Percentiles rank a stretch among this genome's conserved stretches.
These are phyloP conservation scores for Tenthredo livida DNA, from an alignment of 2,888 invertebrate genomes.

Conservation along the genomic window DNA sequence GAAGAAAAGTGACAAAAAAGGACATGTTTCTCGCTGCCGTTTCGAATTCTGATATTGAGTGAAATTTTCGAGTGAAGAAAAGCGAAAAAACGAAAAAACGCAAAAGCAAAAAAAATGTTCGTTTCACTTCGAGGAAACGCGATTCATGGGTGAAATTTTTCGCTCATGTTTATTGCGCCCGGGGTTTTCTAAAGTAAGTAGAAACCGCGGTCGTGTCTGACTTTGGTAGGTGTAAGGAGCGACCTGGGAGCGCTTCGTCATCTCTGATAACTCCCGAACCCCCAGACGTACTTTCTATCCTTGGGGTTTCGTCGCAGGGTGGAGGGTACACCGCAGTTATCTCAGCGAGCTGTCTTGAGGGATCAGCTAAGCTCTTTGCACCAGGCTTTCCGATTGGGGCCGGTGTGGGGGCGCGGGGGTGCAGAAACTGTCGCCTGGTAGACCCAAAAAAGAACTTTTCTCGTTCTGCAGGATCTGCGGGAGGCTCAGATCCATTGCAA, in stretches of 20 bases:
- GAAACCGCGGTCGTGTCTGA: constrained; percentile 40
- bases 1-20: not conserved
- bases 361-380: constrained; percentile 57
- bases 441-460: not conserved
- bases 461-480: too few species aligned
- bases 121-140: not conserved
- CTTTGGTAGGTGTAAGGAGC: constrained; percentile 66
- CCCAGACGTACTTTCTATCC: constrained; percentile 46
- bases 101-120: not conserved
- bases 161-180: not conserved
- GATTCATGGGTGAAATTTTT: not conserved
- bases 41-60: not conserved
- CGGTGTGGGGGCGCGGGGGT: not conserved
- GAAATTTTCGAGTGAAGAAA: too few species aligned
- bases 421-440: not conserved
- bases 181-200: constrained; percentile 35
- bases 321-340: constrained; percentile 59
- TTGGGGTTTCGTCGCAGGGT: not conserved
- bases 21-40: not conserved
- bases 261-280: constrained; percentile 73
- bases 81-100: too few species aligned
- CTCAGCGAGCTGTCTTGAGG: constrained; percentile 59
- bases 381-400: not conserved
- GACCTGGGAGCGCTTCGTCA: constrained; percentile 75
- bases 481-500: not conserved